phyloP scores from a whole-genome alignment of 2,113 vertebrate genomes.

The Actenoides lindsayi region DNA sequence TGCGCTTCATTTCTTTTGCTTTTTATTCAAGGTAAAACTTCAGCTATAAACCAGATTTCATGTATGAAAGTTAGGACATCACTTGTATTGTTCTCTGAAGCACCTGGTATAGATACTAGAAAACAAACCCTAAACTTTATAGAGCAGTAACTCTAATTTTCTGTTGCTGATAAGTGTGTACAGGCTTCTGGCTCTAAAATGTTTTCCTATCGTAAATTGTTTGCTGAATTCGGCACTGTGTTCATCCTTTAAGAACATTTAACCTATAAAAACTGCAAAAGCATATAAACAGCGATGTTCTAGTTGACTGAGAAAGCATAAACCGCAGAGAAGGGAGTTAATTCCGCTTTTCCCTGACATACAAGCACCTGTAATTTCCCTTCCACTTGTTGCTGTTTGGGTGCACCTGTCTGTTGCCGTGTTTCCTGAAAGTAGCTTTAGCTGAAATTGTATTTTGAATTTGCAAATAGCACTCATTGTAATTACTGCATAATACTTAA shows the following conservation, averaged over 20 bases:
- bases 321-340: background rate
- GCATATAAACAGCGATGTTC: background rate
- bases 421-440: conserved; percentile 22
- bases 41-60: background rate
- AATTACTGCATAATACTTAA: conserved; percentile 71
- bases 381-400: background rate
- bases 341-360: background rate
- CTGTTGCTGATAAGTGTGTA: background rate
- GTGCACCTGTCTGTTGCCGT: conserved; percentile 44
- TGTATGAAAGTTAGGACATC: background rate
- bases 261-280: background rate
- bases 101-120: background rate
- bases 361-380: background rate
- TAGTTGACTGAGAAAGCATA: background rate
- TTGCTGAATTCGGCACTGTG: background rate
- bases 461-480: conserved; percentile 69
- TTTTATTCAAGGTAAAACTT: background rate
- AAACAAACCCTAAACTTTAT: background rate
- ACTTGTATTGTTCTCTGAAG: background rate
- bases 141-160: background rate
- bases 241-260: background rate
- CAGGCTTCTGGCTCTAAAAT: background rate
- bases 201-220: background rate
- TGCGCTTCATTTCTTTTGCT: background rate
- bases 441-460: conserved; percentile 44